Evolutionary conservation across 2,888 invertebrate genomes (phyloP).

Genomic region (Iselma pallidipennis): DNA sequence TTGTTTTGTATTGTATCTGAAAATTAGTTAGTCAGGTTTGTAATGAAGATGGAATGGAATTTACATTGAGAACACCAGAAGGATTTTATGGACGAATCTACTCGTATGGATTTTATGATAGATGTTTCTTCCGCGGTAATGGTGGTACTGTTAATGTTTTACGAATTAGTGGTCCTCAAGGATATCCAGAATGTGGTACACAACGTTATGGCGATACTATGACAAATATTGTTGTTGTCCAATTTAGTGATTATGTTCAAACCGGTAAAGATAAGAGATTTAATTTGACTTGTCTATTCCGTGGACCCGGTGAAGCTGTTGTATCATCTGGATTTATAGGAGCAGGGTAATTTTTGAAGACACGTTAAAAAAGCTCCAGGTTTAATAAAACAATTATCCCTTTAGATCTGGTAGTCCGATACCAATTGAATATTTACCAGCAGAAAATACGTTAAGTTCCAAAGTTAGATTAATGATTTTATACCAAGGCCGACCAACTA

Average conservation of each 20-base stretch:
- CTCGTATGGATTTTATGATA: slow-evolving; percentile 88
- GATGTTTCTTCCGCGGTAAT: slow-evolving; percentile 89
- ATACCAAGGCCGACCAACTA: slow-evolving; percentile 89
- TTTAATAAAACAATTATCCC: slow-evolving; percentile 29
- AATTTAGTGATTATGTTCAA: slow-evolving; percentile 91
- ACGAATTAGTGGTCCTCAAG: slow-evolving; percentile 85
- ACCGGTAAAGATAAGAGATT: slow-evolving; percentile 89
- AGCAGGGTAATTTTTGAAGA: slow-evolving; percentile 65
- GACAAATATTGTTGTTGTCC: slow-evolving; percentile 92
- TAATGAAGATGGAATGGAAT: slow-evolving; percentile 94
- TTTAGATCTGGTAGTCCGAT: slow-evolving; percentile 88
- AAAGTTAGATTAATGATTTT: slow-evolving; percentile 83
- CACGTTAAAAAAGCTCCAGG: background rate
- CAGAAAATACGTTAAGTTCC: slow-evolving; percentile 88
- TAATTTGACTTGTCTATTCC: slow-evolving; percentile 89
- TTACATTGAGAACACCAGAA: slow-evolving; percentile 84
- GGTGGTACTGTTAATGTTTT: slow-evolving; percentile 83
- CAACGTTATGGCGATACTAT: slow-evolving; percentile 85
- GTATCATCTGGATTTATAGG: slow-evolving; percentile 92
- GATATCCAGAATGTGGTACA: slow-evolving; percentile 93
- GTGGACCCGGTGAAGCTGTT: slow-evolving; percentile 90
- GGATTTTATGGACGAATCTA: slow-evolving; percentile 89
- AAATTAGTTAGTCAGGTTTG: slow-evolving; percentile 82
- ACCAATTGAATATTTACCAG: slow-evolving; percentile 89
- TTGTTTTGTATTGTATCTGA: slow-evolving; percentile 29